These are phyloP conservation scores for Drosophila malerkotliana DNA, from an alignment of 1,140 invertebrate species.

Conservation along the genomic window DNA sequence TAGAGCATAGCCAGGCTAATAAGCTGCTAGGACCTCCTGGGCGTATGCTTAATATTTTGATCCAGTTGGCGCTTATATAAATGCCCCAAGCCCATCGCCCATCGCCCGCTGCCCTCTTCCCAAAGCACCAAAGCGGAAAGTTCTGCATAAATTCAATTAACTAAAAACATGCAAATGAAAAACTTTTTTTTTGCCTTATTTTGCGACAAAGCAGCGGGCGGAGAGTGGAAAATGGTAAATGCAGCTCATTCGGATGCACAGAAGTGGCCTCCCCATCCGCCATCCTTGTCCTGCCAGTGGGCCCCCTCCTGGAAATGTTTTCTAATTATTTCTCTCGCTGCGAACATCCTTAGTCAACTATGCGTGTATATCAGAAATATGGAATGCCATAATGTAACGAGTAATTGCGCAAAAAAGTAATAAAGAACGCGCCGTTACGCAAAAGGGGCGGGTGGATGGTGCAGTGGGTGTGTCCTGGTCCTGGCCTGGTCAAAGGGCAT, in stretches of 20 bases:
- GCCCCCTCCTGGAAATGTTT: conserved; percentile 54
- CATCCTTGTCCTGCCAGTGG: not conserved
- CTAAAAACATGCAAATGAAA: conserved; percentile 82
- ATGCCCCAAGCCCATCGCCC: conserved; percentile 16
- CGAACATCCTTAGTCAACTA: conserved; percentile 52
- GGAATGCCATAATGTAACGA: conserved; percentile 81
- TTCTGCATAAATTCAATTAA: conserved; percentile 80
- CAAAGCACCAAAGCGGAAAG: conserved; percentile 64
- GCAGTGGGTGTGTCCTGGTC: not conserved
- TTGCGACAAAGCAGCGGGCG: conserved; percentile 45
- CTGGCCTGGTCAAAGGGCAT: conserved; percentile 41
- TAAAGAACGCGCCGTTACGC: conserved; percentile 70
- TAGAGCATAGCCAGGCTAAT: conserved; percentile 35
- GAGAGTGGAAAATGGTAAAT: conserved; percentile 41
- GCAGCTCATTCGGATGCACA: conserved; percentile 58
- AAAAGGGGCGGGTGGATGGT: conserved; percentile 37
- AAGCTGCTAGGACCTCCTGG: conserved; percentile 41
- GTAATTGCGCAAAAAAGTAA: conserved; percentile 79
- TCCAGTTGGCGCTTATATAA: conserved; percentile 69
- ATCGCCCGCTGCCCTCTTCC: conserved; percentile 1
- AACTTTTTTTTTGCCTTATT: conserved; percentile 10
- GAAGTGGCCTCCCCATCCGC: conserved; percentile 32
- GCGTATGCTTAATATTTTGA: conserved; percentile 68
- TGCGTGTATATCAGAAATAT: conserved; percentile 74
- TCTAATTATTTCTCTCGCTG: conserved; percentile 67